A percentile compares a stretch with the other conserved stretches of the same genome.
Evolutionary conservation across 2,113 vertebrate species (phyloP).

Genomic region (Patagioenas fasciata): DNA sequence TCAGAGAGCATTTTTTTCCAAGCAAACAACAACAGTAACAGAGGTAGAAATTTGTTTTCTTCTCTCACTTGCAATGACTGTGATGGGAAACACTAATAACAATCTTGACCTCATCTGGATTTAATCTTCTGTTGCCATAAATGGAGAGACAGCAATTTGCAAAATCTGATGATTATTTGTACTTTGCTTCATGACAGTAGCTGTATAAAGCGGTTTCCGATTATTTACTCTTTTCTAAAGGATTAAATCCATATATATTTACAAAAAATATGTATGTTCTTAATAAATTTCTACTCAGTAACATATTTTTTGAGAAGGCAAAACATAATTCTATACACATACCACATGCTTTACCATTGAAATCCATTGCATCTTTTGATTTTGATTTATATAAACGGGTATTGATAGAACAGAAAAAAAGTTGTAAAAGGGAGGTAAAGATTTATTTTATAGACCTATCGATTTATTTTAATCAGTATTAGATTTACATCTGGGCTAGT

Average conservation of each 20-base stretch:
- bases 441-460: not conserved
- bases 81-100: not conserved
- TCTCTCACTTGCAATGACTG: not conserved
- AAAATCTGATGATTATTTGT: not conserved
- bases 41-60: constrained; percentile 1
- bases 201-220: not conserved
- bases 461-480: not conserved
- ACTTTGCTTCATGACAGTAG: not conserved
- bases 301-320: not conserved
- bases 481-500: not conserved
- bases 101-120: not conserved
- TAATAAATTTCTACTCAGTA: not conserved
- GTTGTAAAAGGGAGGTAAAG: not conserved
- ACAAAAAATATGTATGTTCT: not conserved
- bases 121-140: not conserved
- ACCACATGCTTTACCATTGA: not conserved
- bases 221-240: not conserved
- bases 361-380: not conserved
- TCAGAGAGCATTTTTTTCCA: not conserved
- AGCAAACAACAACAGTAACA: not conserved
- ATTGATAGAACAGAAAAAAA: not conserved
- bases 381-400: not conserved
- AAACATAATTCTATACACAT: not conserved
- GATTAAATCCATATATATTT: not conserved
- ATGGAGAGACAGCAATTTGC: not conserved